Evolutionary conservation across 2,888 invertebrate genomes (phyloP), one percentile per base, ranked within the genome.

Genomic region (Limenitis camilla): DNA sequence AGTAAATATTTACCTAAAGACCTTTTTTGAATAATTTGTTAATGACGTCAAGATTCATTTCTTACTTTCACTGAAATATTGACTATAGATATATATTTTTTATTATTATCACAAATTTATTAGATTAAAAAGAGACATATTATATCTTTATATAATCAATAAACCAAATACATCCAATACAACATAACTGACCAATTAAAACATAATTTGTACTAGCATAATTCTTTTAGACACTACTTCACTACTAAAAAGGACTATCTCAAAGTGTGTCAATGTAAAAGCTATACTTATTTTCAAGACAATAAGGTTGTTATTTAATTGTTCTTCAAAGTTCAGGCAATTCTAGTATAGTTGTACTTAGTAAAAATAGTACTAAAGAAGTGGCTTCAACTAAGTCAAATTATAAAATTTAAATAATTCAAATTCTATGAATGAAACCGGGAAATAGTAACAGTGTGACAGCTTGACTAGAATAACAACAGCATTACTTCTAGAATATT

Each of bases 181-280:
- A 51, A 51, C 41, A 45, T 42, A 31, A 49, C 42, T 43, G 49
- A 53, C 56, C 49, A 56, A 53, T 56, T 53, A 53, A 56, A 56
- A 56, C 42, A 49, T 45, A 32, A 41, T 30, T 31, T 45, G 40
- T 41, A 45, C 56, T 46, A 39, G 43, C 43, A 46, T 50, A 53
- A 53, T 50, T 53, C 56, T 56, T 47, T 53, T 47, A 50, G 53
- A 41, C 33, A 19, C 30, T 33, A n/a, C 41, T 8, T 32, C 19
- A 4, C 42, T 40, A 5, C 9, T 19, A 47, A 5, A 53, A 52
- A 10, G 51, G 8, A 44, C 6, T 42, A 58, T 46, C 45, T 33
- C 6, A 11, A 30, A 4, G 10, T 28, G 4, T 1, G 6, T n/a
- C 5, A 28, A 5, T 44, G 6, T 38, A 19, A 28, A 54, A 53